phyloP scores from a whole-genome alignment of 2,113 vertebrate species.

The Engraulis encrasicolus region DNA sequence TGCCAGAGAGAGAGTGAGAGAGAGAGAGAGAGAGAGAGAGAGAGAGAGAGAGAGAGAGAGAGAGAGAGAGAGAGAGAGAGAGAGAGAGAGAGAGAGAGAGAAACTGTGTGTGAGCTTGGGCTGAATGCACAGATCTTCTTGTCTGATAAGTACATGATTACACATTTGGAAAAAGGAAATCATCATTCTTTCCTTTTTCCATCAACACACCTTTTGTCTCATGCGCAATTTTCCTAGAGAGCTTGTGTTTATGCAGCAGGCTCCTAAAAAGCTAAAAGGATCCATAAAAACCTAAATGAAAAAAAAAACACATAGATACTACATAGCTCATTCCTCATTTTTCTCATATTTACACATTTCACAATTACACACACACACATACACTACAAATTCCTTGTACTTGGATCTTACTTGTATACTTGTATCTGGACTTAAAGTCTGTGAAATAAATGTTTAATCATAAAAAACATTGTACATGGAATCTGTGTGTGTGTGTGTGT shows the following conservation, averaged over 20 bases:
- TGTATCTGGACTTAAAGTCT: too few species aligned
- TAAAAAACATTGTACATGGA: too few species aligned
- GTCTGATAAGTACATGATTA: background rate
- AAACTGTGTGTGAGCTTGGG: background rate
- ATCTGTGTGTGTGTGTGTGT: background rate
- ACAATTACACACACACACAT: too few species aligned
- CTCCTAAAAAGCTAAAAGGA: too few species aligned
- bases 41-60: background rate
- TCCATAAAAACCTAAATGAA: too few species aligned
- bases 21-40: background rate
- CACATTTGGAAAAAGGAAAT: background rate
- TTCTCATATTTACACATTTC: too few species aligned
- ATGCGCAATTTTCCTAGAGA: background rate
- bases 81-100: too few species aligned
- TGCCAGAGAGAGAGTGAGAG: background rate
- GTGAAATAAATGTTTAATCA: too few species aligned
- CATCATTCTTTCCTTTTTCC: background rate
- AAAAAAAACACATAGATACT: too few species aligned
- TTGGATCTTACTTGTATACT: too few species aligned
- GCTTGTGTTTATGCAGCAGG: background rate
- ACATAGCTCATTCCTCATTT: too few species aligned
- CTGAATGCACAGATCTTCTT: background rate
- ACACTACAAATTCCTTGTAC: too few species aligned
- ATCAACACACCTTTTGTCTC: background rate
- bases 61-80: background rate